Base-by-base conservation (phyloP, 2,797 vertebrate species). In the Sus cebifrons region DNA sequence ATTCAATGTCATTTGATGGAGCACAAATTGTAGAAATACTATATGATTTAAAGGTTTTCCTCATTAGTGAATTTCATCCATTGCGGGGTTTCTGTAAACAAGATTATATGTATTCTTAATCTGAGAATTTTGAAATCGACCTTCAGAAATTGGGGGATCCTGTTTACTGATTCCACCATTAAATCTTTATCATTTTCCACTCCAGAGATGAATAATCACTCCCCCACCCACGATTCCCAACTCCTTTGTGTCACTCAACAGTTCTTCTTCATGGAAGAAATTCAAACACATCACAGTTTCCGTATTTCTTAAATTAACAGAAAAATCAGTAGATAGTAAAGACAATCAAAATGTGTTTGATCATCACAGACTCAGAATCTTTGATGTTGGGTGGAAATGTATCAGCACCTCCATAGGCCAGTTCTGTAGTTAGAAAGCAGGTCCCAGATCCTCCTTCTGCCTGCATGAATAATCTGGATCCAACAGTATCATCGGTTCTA, bases 261-360 rank as follows among this genome's bases (percentile, higher is more conserved):
- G 25, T 62, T 91, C n/a, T 73, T 83, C 21, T 9, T 36, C 40
- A 49, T 68, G 73, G 79, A 75, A 91, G n/a, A 74, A 54, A 84
- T 93, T 91, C 65, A 92, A 89, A 68, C 14, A 89, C 84, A n/a
- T 56, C 32, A 77, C 29, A 91, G 21, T 56, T 84, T 88, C 23
- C 36, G 23, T 54, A 52, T 88, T 84, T 62, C 65, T 84, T 32
- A 32, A 44, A 44, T 75, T 85, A 52, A 64, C 49, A 70, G 18
- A 79, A 75, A 36, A 23, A 44, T 36, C 60, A 56, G 12, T 81
- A 25, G 36, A 62, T 21, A n/a, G 10, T 62, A 73, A 91, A 49
- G 13, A 21, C 21, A 81, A 49, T 64, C 44, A 73, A 74, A 88
- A 29, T 78, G 23, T 52, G n/a, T 18, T 29, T 44, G 77, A 29